Evolutionary conservation across 2,888 invertebrate species (phyloP), one percentile per base, ranked within the genome.

Genomic region (Parapristionchus giblindavisi): DNA sequence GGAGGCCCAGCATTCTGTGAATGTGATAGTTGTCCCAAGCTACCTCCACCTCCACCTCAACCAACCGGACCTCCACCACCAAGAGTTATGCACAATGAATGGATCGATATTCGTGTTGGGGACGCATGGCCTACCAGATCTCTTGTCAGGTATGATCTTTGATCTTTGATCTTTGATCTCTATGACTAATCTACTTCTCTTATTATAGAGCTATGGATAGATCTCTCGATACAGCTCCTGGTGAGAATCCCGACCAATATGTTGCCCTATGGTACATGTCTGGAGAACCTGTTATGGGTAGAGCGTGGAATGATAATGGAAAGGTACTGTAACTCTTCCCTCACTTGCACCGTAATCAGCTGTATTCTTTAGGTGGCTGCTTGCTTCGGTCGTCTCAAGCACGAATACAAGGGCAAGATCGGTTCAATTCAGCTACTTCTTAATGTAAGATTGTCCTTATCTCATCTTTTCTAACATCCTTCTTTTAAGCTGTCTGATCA

Each of bases 341-440:
- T n/a, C n/a, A n/a, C n/a, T n/a, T n/a, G n/a, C n/a, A n/a, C n/a
- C n/a, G n/a, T n/a, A n/a, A n/a, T n/a, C n/a, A n/a, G n/a, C n/a
- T n/a, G n/a, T n/a, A 43, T 32, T 24, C 56, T 77, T 36, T 76
- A 77, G 77, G n/a, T 80, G 29, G 81, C 80, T 17, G 80, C 80
- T 72, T 76, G 75, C 76, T 79, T 80, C 77, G 79, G 78, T 11
- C 79, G 79, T 77, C 77, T 77, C 78, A 77, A 78, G 76, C 72
- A 77, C 74, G 80, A 81, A 74, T 79, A 79, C 76, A 75, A 70
- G 58, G 70, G 68, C 61, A 79, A 80, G 60, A 79, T 83, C 54
- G 83, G 83, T 38, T 83, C 83, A 24, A 80, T 83, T 65, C 83
- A 83, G 74, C 72, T 83, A 17, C 78, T 83, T 29, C 75, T 6